Evolutionary conservation across 2,797 vertebrate genomes (phyloP).

Genomic region (Coranthus polyacanthus): DNA sequence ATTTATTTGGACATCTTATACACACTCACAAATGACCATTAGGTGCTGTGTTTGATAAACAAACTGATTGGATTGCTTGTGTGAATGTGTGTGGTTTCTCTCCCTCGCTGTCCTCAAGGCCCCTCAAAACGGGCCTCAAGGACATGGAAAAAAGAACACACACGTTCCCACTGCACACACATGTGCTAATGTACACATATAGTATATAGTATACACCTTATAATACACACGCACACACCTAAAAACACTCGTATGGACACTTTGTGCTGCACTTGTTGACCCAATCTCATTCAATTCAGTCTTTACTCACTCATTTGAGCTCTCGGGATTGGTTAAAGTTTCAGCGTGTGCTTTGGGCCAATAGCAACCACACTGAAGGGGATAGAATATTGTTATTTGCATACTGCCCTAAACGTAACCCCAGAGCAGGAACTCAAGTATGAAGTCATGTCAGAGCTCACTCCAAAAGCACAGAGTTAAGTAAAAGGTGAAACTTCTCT

Average conservation of each 20-base stretch:
- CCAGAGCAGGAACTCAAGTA: conserved; percentile 59
- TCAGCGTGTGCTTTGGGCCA: conserved; percentile 62
- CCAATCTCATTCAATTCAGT: conserved; percentile 68
- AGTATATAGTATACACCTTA: conserved; percentile 38
- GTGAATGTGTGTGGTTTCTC: conserved; percentile 82
- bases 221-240: conserved; percentile 20
- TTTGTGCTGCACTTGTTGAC: conserved; percentile 64
- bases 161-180: conserved; percentile 38
- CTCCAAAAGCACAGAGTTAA: conserved; percentile 61
- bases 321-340: conserved; percentile 65
- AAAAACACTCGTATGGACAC: conserved; percentile 39
- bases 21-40: conserved; percentile 86
- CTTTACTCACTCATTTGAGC: conserved; percentile 67
- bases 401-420: conserved; percentile 71
- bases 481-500: conserved; percentile 50
- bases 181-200: conserved; percentile 16
- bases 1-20: conserved; percentile 86
- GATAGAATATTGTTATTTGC: conserved; percentile 73
- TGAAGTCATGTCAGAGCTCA: conserved; percentile 61
- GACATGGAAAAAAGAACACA: conserved; percentile 67
- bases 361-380: conserved; percentile 68
- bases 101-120: conserved; percentile 75
- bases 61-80: conserved; percentile 87
- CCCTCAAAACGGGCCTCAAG: conserved; percentile 71
- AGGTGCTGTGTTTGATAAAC: conserved; percentile 88